A percentile compares a stretch with the other conserved stretches of the same genome.
These are phyloP conservation scores for Habropoda laboriosa DNA, from an alignment of 1,140 invertebrate species.

Conservation along the genomic window DNA sequence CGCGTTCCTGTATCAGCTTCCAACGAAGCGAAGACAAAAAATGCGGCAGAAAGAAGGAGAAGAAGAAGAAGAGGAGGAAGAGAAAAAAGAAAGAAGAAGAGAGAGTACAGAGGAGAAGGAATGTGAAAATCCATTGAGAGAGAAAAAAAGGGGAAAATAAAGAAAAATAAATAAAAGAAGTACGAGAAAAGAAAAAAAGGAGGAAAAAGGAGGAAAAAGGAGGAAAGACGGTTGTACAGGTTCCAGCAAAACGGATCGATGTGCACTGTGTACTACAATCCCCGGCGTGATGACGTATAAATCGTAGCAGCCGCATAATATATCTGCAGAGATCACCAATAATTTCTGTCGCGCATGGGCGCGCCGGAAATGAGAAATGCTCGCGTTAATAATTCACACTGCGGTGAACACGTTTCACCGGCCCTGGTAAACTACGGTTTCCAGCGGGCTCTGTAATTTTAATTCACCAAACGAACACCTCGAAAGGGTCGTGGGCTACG, in stretches of 20 bases:
- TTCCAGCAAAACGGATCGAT: slow-evolving; percentile 19
- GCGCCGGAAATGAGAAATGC: slow-evolving; percentile 45
- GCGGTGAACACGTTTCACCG: slow-evolving; percentile 34
- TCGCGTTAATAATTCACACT: slow-evolving; percentile 50
- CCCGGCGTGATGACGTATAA: slow-evolving; percentile 33
- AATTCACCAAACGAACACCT: slow-evolving; percentile 21
- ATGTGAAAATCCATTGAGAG: no score
- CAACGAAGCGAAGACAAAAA: background rate
- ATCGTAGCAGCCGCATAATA: slow-evolving; percentile 41
- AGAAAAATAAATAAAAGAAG: background rate
- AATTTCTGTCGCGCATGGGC: slow-evolving; percentile 45
- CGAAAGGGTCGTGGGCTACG: background rate
- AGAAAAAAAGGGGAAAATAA: background rate
- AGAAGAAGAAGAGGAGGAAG: no score
- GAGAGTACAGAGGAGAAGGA: no score
- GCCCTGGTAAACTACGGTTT: slow-evolving; percentile 17
- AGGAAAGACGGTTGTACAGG: background rate
- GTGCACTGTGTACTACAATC: slow-evolving; percentile 6
- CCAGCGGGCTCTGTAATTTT: slow-evolving; percentile 29
- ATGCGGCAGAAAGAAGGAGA: background rate
- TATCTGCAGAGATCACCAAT: slow-evolving; percentile 46
- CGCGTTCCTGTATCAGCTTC: background rate
- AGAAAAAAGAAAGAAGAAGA: background rate
- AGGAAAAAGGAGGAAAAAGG: background rate
- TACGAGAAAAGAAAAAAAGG: background rate